Conservation (phyloP, 2,797 vertebrate species). For the Gymnothorax reevesii region DNA sequence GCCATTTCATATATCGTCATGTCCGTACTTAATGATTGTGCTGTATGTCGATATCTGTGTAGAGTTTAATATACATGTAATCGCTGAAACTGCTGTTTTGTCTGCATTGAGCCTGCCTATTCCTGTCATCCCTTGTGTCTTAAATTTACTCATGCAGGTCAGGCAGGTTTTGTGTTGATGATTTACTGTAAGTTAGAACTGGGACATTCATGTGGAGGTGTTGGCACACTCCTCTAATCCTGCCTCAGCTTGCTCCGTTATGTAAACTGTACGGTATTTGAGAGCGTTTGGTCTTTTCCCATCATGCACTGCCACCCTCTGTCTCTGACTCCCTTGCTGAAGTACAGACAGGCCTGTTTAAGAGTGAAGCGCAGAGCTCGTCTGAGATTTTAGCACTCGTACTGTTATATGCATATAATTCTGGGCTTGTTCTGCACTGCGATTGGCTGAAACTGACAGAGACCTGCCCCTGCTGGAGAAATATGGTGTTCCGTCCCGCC, state of each 20-base stretch:
- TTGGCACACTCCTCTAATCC: not conserved
- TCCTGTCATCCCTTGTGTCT: not conserved
- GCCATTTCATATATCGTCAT: not conserved
- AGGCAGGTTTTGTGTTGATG: not conserved
- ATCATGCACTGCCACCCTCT: not conserved
- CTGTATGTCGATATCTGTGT: not conserved
- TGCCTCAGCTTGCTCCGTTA: not conserved
- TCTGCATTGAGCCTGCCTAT: not conserved
- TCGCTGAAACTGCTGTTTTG: not conserved
- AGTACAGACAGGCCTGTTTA: not conserved
- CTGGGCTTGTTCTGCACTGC: not conserved
- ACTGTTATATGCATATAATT: conserved; percentile 13
- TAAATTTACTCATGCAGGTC: not conserved
- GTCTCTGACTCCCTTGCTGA: not conserved
- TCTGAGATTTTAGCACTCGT: conserved; percentile 12
- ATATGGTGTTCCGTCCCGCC: no score
- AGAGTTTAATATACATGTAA: not conserved
- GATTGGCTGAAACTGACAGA: not conserved
- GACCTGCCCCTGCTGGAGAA: not conserved
- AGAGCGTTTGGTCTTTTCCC: not conserved
- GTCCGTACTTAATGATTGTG: not conserved
- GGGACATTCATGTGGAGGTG: not conserved
- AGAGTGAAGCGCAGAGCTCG: not conserved
- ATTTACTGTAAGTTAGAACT: not conserved
- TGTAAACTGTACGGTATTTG: not conserved